phyloP scores from a whole-genome alignment of 2,113 vertebrate genomes.

The Petromus typicus region DNA sequence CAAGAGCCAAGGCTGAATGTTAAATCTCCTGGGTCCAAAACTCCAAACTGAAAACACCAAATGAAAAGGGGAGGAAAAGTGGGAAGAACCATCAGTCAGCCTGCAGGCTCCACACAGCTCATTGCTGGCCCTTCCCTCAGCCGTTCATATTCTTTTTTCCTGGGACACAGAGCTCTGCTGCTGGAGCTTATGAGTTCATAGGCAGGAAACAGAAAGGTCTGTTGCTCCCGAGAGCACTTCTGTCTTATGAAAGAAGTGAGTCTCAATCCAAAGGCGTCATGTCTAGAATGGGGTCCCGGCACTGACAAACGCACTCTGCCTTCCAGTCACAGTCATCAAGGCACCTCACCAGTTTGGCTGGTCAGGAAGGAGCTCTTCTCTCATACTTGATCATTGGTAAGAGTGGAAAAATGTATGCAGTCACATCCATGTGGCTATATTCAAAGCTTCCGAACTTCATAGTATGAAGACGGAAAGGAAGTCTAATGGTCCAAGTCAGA shows the following conservation, averaged over 20 bases:
- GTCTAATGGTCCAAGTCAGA: not conserved
- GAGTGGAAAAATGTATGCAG: not conserved
- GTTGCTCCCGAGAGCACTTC: not conserved
- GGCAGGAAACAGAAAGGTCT: not conserved
- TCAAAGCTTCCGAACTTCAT: not conserved
- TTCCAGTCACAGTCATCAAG: no score
- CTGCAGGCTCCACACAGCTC: not conserved
- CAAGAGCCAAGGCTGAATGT: not conserved
- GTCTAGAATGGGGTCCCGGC: not conserved
- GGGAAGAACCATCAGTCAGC: not conserved
- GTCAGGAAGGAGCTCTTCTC: not conserved
- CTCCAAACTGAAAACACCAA: not conserved
- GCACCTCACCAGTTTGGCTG: not conserved
- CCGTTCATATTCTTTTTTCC: not conserved
- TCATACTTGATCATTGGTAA: not conserved
- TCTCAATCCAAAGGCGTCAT: not conserved
- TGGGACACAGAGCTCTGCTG: not conserved
- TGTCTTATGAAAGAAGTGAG: conserved; percentile 3
- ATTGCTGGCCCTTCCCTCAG: rapidly evolving
- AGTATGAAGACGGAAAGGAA: not conserved
- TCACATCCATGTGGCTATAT: not conserved
- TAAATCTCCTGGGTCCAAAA: not conserved
- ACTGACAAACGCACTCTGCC: not conserved
- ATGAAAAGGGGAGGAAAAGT: not conserved
- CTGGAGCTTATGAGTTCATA: not conserved